phyloP scores from a whole-genome alignment of 1,140 invertebrate genomes.

The Spodoptera litura region DNA sequence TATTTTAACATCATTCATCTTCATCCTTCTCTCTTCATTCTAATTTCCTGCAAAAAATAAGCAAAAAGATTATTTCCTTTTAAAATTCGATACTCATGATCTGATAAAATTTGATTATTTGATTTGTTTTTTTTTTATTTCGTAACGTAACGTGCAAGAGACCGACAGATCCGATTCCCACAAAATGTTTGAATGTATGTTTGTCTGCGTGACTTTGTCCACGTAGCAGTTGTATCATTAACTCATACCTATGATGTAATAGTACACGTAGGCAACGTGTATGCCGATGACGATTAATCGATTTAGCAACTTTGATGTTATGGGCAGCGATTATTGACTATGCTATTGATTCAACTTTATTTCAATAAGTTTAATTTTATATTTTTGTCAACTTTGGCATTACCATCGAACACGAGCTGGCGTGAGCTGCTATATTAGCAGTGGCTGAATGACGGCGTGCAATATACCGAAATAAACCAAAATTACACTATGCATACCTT shows the following conservation, averaged over 20 bases:
- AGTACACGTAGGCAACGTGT: neutral
- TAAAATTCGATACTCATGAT: neutral
- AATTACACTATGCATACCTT: no score
- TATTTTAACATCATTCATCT: slow-evolving; percentile 9
- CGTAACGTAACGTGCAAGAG: no score
- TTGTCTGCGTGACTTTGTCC: slow-evolving; percentile 12
- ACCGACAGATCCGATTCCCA: neutral
- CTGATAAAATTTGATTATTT: neutral
- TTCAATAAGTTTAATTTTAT: no score
- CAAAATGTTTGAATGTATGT: neutral
- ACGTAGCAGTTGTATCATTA: neutral
- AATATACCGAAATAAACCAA: no score
- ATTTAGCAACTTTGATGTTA: slow-evolving; percentile 15
- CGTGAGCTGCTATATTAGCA: no score
- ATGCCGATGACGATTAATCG: neutral
- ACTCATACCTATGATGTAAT: slow-evolving; percentile 17
- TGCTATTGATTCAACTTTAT: no score
- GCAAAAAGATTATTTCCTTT: slow-evolving; percentile 3
- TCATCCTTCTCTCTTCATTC: neutral
- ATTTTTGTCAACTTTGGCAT: no score
- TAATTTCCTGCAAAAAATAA: slow-evolving; percentile 14
- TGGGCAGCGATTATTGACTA: neutral
- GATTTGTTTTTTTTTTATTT: neutral
- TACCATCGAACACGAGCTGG: no score
- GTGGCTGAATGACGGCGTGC: no score